Conservation (phyloP, 2,888 invertebrate genomes). For the Cremastobaeus sp. region DNA sequence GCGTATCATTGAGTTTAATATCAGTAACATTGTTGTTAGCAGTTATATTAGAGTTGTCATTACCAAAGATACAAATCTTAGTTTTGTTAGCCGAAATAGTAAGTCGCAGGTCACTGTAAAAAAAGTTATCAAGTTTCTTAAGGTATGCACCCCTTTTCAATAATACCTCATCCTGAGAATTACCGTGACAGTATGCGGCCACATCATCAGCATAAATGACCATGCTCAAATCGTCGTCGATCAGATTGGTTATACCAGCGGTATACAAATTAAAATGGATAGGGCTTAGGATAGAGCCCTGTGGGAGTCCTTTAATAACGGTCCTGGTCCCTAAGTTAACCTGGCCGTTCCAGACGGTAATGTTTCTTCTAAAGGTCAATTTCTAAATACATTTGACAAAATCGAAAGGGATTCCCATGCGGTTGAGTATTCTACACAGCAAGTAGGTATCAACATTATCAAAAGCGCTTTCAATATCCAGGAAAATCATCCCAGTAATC, state of each 20-base stretch:
- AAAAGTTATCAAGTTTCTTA: background rate
- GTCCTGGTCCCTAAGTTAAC: background rate
- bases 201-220: conserved; percentile 10
- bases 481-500: background rate
- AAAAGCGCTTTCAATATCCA: background rate
- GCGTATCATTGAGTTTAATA: background rate
- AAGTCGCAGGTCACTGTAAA: background rate
- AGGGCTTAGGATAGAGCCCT: conserved; percentile 4
- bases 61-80: background rate
- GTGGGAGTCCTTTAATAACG: background rate
- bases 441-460: background rate
- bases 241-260: background rate
- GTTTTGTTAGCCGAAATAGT: background rate
- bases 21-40: no score
- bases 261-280: background rate
- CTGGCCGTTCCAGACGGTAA: background rate
- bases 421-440: background rate
- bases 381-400: background rate
- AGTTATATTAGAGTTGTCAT: no score
- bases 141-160: background rate
- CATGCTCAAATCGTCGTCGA: background rate
- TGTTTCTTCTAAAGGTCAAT: background rate
- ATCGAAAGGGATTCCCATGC: background rate
- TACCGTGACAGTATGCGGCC: background rate
- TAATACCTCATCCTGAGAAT: background rate